A percentile compares a stretch with the other conserved stretches of the same genome.
Evolutionary conservation across 92 coral and sea anemone species (phyloP).

Genomic region (Palythoa heliodiscus): DNA sequence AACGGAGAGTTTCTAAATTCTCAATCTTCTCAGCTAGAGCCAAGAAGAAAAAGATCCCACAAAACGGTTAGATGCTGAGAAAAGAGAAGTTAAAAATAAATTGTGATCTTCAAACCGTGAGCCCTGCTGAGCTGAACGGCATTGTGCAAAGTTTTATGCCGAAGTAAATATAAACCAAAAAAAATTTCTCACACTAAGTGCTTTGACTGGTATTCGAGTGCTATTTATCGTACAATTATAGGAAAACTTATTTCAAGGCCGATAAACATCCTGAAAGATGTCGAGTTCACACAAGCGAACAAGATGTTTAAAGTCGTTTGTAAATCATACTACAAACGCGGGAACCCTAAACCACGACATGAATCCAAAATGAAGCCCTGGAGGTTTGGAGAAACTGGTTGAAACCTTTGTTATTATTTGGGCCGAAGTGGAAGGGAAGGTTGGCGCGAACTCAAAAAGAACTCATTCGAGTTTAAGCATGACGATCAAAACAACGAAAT

Average conservation of each 20-base stretch:
- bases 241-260: not conserved
- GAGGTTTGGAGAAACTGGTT: too few relatives aligned
- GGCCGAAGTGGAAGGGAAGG: too few relatives aligned
- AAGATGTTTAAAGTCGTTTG: too few relatives aligned
- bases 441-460: too few relatives aligned
- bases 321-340: not conserved
- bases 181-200: not conserved
- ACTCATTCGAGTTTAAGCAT: too few relatives aligned
- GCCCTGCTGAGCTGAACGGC: not conserved
- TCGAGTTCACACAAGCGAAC: not conserved
- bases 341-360: not conserved
- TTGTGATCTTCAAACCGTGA: not conserved
- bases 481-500: too few relatives aligned
- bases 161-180: not conserved
- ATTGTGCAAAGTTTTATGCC: not conserved
- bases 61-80: not conserved
- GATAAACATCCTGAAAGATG: not conserved
- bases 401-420: too few relatives aligned
- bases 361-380: not conserved
- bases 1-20: not conserved
- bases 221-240: not conserved
- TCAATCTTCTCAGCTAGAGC: not conserved
- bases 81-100: too few relatives aligned
- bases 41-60: not conserved
- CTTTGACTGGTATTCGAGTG: not conserved